Base-by-base conservation (phyloP, 2,888 invertebrate genomes). In the Acrobasis suavella region DNA sequence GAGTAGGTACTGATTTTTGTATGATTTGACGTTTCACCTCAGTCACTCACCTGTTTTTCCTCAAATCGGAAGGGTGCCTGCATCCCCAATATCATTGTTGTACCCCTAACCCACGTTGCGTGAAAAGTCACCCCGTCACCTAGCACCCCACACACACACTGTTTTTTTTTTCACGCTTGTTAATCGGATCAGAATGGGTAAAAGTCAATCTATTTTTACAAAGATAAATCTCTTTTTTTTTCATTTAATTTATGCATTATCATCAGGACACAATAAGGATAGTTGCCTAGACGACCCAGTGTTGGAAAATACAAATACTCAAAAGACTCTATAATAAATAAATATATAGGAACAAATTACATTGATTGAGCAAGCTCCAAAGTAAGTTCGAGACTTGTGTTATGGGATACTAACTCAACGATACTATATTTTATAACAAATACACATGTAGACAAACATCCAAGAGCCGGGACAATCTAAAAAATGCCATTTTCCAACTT, bases 31-130 rank as follows among this genome's bases (percentile, higher is more conserved):
- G 32, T 59, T 38, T 59, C 50, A 38, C 59, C 50, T 59, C 50
- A 50, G 50, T n/a, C 38, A 50, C 37, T 59, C 59, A 59, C 59
- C 59, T 59, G 59, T 59, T 16, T 59, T 50, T 59, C 59, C 59
- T 50, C 38, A 32, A 37, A 37, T 38, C 50, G 10, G 17, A 46
- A 58, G 58, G 50, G 58, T 49, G 49, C 50, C 38, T 50, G 50
- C 32, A 50, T 38, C 50, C 59, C 59, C 39, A 32, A 32, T 56
- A 46, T 14, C 16, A 60, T 52, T 60, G 51, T 51, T 60, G 42
- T 38, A 52, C 60, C 60, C 60, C 60, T 37, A 50, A 42, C 12
- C 17, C 9, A 9, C 9, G 14, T 10, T 9, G 50, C 37, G 58
- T 37, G 14, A 32, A 42, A 46, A 62, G 50, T 50, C 62, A 62